Evolutionary conservation across 1,140 invertebrate species (phyloP), one percentile per base, ranked within the genome.

Genomic region (Trichonephila clavipes): DNA sequence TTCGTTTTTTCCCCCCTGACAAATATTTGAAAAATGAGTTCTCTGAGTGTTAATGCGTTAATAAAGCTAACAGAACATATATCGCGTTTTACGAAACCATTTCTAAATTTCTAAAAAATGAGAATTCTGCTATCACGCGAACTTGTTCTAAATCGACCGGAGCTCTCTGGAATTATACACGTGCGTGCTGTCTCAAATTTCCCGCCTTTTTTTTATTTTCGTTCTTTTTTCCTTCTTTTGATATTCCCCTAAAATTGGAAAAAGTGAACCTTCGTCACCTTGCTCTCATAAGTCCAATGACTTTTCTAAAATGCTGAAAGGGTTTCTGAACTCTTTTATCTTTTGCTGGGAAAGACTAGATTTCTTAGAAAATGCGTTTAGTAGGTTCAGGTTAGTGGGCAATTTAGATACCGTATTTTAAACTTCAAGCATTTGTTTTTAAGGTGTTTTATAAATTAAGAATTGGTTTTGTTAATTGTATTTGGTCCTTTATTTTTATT

Each of bases 351-450:
- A 77, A 28, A 59, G 58, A 85, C 44, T 12, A 58, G 44, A 85
- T 85, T 85, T 85, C 82, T n/a, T 0, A 51, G 82, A 85, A 85
- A 85, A 85, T 85, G 82, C 40, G 58, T 85, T 85, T 85, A 59
- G 51, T 85, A 8, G 72, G 72, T 77, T 77, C 72, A 34, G 72
- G 72, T 77, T 77, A 77, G 72, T 77, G 28, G 72, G 72, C 72
- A 77, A 77, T 77, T 77, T 77, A 77, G 72, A 34, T 77, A 77
- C 28, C 72, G 72, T 16, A 28, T 34, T 77, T 77, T 77, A 40
- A 77, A 77, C 72, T 16, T 19, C 28, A 28, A 77, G 28, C 18
- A 77, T 34, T 34, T 40, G 28, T 51, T 51, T 51, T 51, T 12
- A 51, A 51, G 10, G 6, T 18, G 62, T 21, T 64, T 64, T 64